These are phyloP conservation scores for human DNA, from an alignment of 2,113 vertebrate genomes.

Conservation along the genomic window DNA sequence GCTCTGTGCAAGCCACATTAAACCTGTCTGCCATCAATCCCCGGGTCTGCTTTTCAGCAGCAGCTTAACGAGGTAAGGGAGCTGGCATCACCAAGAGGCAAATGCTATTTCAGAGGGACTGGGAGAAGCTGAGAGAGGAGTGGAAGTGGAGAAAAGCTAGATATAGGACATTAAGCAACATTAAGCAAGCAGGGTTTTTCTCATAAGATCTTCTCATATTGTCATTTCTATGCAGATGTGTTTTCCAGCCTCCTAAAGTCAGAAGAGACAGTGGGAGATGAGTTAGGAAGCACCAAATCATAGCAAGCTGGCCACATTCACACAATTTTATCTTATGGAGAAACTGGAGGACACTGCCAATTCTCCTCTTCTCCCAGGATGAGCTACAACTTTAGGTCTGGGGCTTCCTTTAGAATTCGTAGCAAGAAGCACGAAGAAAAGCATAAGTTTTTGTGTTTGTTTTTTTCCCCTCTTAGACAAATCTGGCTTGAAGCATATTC, in stretches of 20 bases:
- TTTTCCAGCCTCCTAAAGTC: conserved; percentile 21
- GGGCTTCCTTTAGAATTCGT: conserved; percentile 17
- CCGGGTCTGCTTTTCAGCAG: conserved; percentile 69
- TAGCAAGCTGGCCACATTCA: background rate
- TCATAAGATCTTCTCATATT: conserved; percentile 42
- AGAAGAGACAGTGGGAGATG: conserved; percentile 25
- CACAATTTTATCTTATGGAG: background rate
- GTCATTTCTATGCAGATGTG: conserved; percentile 61
- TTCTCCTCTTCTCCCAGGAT: background rate
- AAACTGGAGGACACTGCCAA: background rate
- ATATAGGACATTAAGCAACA: conserved; percentile 64
- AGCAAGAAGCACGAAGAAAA: background rate
- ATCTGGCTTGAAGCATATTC: conserved; percentile 8
- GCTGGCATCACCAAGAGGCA: conserved; percentile 75
- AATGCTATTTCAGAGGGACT: conserved; percentile 73
- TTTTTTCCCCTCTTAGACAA: background rate
- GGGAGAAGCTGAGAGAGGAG: background rate
- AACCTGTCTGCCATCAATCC: conserved; percentile 81
- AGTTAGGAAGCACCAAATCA: background rate
- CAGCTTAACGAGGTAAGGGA: conserved; percentile 80
- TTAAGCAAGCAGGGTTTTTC: conserved; percentile 48
- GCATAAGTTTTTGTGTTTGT: background rate
- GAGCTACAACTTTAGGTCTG: background rate
- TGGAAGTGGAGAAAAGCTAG: conserved; percentile 15
- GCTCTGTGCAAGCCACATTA: conserved; percentile 79